Percentiles rank a stretch among this genome's conserved stretches.
Conservation (phyloP, 2,797 vertebrate genomes). For the Alcedo quadribrachys region DNA sequence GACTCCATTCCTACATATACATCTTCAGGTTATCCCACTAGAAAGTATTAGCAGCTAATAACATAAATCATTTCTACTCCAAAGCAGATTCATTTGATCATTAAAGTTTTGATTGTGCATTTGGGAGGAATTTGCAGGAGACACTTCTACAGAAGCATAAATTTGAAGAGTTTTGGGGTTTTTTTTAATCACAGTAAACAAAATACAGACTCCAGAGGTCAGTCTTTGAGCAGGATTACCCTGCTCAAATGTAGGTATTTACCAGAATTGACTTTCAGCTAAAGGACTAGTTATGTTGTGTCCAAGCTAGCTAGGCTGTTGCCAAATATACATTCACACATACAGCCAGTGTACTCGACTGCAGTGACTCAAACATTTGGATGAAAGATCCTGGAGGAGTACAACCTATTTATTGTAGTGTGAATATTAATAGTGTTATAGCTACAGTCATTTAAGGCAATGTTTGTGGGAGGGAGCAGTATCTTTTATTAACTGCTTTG, state of each 20-base stretch:
- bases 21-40: not conserved
- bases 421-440: not conserved
- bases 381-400: not conserved
- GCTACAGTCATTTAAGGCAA: not conserved
- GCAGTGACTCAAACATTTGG: not conserved
- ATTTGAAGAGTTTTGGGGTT: not conserved
- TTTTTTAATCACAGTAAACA: not conserved
- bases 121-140: not conserved
- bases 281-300: not conserved
- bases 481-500: slow-evolving; percentile 7
- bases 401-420: accelerated
- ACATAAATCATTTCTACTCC: not conserved
- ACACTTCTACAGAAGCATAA: not conserved
- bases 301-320: not conserved
- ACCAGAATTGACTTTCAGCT: not conserved
- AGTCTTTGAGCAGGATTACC: not conserved
- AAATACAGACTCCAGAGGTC: not conserved
- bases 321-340: not conserved
- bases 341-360: not conserved
- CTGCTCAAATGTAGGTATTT: not conserved
- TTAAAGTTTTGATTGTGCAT: not conserved
- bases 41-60: not conserved
- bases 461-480: not conserved
- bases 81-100: not conserved
- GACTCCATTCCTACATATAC: not conserved